phyloP scores from a whole-genome alignment of 2,113 vertebrate species.

The Gambusia affinis region DNA sequence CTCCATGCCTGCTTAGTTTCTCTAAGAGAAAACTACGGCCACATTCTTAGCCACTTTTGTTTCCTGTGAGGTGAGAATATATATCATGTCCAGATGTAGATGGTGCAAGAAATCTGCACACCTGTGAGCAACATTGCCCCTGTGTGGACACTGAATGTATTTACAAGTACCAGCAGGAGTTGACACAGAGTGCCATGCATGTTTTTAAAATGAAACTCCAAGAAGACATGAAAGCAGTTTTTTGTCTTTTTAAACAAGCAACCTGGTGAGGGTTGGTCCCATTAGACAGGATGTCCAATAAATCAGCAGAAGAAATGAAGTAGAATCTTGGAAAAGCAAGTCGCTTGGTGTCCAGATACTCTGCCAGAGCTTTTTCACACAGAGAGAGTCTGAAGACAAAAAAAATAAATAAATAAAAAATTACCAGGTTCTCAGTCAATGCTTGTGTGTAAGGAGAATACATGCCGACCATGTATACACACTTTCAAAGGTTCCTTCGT shows the following conservation, averaged over 20 bases:
- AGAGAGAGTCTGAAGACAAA: conserved; percentile 83
- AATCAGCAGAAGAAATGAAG: conserved; percentile 96
- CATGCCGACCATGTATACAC: neutral
- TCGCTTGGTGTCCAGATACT: conserved; percentile 94
- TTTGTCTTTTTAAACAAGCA: neutral
- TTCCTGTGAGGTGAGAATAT: conserved; percentile 37
- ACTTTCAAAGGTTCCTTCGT: neutral
- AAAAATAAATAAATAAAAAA: neutral
- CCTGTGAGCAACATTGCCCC: conserved; percentile 65
- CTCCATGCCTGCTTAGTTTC: conserved; percentile 36
- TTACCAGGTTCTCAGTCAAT: conserved; percentile 7
- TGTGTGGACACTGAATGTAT: conserved; percentile 46
- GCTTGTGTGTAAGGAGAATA: neutral
- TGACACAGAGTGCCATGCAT: conserved; percentile 15
- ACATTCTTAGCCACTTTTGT: conserved; percentile 50
- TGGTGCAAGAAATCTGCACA: conserved; percentile 9
- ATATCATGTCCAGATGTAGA: conserved; percentile 27
- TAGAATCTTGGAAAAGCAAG: conserved; percentile 95
- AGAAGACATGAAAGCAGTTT: neutral
- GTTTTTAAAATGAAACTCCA: neutral
- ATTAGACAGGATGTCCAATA: conserved; percentile 94
- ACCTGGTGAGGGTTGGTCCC: conserved; percentile 89
- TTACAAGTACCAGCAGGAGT: conserved; percentile 12
- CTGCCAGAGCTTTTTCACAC: conserved; percentile 94
- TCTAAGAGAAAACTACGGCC: conserved; percentile 43